phyloP scores from a whole-genome alignment of 2,888 invertebrate species.

The Invenusta paracnida region DNA sequence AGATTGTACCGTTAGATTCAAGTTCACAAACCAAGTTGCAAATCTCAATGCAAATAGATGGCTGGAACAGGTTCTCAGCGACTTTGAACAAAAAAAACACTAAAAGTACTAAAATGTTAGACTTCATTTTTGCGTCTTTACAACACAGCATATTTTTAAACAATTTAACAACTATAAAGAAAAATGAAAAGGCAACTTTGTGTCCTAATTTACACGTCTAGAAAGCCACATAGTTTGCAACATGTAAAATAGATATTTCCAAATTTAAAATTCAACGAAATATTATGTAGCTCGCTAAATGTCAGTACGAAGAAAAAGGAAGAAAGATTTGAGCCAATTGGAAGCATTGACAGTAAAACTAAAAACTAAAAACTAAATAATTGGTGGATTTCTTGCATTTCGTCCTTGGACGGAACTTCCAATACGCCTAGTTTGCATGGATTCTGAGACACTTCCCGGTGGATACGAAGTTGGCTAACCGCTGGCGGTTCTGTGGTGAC shows the following conservation, averaged over 20 bases:
- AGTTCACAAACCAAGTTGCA: constrained; percentile 53
- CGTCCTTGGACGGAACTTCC: neutral
- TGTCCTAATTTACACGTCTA: too few relatives aligned
- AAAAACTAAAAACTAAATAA: neutral
- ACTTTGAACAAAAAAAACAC: constrained; percentile 59
- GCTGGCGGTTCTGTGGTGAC: too few relatives aligned
- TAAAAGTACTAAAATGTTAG: constrained; percentile 49
- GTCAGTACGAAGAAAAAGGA: too few relatives aligned
- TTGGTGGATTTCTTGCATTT: neutral
- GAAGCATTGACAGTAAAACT: neutral
- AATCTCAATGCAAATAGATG: constrained; percentile 56
- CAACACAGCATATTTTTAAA: neutral
- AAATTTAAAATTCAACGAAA: too few relatives aligned
- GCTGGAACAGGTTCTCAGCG: constrained; percentile 58
- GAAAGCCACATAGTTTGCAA: too few relatives aligned
- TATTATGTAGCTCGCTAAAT: too few relatives aligned
- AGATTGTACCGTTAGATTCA: constrained; percentile 20
- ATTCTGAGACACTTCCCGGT: too few relatives aligned
- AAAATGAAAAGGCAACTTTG: too few relatives aligned
- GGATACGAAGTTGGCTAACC: too few relatives aligned
- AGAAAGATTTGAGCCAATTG: neutral
- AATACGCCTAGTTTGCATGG: neutral
- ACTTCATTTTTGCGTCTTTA: neutral
- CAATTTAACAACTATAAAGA: neutral
- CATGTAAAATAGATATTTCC: too few relatives aligned